phyloP scores from a whole-genome alignment of 2,113 vertebrate genomes.

The Sardina pilchardus region DNA sequence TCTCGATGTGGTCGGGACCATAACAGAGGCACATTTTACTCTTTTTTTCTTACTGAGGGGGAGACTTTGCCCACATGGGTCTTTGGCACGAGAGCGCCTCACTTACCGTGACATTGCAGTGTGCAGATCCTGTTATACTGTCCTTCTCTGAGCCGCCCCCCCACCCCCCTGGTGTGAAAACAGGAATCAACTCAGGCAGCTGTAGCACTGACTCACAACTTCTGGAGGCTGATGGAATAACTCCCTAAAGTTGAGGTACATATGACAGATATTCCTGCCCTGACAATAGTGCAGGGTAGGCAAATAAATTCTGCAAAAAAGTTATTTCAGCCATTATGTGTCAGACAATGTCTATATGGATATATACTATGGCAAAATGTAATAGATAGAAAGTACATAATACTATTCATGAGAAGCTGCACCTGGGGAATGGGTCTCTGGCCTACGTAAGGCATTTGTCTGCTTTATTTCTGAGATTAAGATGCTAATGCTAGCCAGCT shows the following conservation, averaged over 20 bases:
- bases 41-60: neutral
- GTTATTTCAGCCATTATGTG: no score
- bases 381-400: no score
- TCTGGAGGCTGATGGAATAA: neutral
- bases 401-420: no score
- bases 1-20: neutral
- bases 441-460: neutral
- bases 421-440: neutral
- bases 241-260: neutral
- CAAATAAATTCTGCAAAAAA: no score
- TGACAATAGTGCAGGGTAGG: neutral
- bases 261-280: neutral
- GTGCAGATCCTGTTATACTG: neutral
- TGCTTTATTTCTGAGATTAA: neutral
- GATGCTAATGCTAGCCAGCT: no score
- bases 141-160: neutral
- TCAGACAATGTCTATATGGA: no score
- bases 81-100: neutral
- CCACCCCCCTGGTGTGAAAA: neutral
- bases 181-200: neutral
- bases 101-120: neutral
- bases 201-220: neutral
- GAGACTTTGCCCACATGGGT: constrained; percentile 1
- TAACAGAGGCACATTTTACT: neutral
- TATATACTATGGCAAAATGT: no score